Percentiles rank a stretch among this genome's conserved stretches.
These are phyloP conservation scores for Myotis vivesi DNA, from an alignment of 2,797 vertebrate genomes.

Conservation along the genomic window DNA sequence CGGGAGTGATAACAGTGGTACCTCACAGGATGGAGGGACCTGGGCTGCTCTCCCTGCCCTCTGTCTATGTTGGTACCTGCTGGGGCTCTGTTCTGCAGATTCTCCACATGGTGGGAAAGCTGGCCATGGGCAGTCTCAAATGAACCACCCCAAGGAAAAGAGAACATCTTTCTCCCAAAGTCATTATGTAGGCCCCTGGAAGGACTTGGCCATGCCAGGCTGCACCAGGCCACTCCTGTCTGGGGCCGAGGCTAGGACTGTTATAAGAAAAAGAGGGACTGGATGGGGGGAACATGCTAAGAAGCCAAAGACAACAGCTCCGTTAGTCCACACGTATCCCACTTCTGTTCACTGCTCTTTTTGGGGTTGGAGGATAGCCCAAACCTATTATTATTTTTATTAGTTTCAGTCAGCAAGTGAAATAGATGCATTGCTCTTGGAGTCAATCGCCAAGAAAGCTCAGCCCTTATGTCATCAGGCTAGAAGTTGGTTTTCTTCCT, in stretches of 20 bases:
- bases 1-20: neutral
- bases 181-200: neutral
- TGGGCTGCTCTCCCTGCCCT: neutral
- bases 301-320: neutral
- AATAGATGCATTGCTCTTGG: neutral
- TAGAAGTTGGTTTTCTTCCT: neutral
- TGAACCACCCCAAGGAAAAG: neutral
- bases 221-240: neutral
- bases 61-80: neutral
- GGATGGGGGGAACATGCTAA: neutral
- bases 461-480: neutral
- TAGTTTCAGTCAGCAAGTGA: slow-evolving; percentile 8
- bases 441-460: neutral
- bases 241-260: neutral
- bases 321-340: neutral
- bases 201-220: neutral
- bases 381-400: neutral
- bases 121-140: neutral
- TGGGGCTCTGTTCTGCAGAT: neutral
- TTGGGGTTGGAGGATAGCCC: neutral
- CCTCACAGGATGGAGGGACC: neutral
- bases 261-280: neutral
- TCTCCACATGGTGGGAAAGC: neutral
- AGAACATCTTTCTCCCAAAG: neutral
- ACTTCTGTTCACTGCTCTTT: neutral